Evolutionary conservation across 1,140 invertebrate species (phyloP).

Genomic region (Fopius arisanus): DNA sequence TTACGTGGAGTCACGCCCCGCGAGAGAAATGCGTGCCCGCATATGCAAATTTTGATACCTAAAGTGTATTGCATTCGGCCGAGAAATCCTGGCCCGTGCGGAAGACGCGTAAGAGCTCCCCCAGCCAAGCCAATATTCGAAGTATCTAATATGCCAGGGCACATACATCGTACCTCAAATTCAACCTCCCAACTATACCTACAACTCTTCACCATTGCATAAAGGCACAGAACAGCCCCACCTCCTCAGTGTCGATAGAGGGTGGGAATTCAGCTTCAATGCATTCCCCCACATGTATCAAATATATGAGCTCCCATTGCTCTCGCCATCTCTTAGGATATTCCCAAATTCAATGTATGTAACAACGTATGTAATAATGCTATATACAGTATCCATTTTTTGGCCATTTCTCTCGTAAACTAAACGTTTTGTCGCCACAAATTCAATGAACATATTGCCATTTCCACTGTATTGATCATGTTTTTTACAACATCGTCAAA

Average conservation of each 20-base stretch:
- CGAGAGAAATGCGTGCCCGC: conserved; percentile 37
- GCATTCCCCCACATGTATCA: background rate
- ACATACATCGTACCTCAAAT: conserved; percentile 10
- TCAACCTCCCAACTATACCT: background rate
- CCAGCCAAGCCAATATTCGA: conserved; percentile 51
- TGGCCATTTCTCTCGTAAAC: conserved; percentile 8
- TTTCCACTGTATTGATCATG: too few relatives aligned
- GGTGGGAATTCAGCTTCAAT: conserved; percentile 5
- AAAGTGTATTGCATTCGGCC: conserved; percentile 15
- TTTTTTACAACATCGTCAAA: too few relatives aligned
- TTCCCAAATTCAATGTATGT: background rate
- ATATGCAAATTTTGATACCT: conserved; percentile 35
- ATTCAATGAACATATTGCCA: background rate
- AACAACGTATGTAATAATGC: background rate
- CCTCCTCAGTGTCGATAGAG: background rate
- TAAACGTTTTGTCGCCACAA: too few relatives aligned
- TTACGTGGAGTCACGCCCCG: conserved; percentile 43
- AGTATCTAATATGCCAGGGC: conserved; percentile 49
- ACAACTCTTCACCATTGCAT: background rate
- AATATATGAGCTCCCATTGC: background rate
- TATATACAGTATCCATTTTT: conserved; percentile 12
- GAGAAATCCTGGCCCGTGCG: background rate
- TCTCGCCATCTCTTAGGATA: background rate
- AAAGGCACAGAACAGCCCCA: background rate
- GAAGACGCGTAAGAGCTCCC: background rate